Evolutionary conservation across 2,888 invertebrate genomes (phyloP), one percentile per base, ranked within the genome.

Genomic region (Tetramorium bicarinatum): DNA sequence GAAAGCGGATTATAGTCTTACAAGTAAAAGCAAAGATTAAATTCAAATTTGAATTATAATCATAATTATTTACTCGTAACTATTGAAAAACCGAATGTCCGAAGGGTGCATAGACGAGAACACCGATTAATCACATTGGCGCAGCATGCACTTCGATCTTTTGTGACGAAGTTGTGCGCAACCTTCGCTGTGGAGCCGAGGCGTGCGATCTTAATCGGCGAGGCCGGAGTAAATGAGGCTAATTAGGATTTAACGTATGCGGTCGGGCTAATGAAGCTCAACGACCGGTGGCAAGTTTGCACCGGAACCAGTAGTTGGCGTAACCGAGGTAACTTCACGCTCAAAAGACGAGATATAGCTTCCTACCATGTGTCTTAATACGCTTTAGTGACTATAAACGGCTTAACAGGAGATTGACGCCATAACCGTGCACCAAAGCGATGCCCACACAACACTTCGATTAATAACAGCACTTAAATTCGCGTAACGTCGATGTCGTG

Each of bases 201-300:
- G 9, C 7, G 66, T 61, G 25, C 69, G 61, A 89, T 87, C 79
- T 84, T 85, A 89, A 87, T 87, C 89, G 82, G 15, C 41, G 41
- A 71, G 82, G 67, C 56, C 81, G 69, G 77, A 79, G 86, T 83
- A 87, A 89, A 91, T 77, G 87, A 85, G 85, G 83, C 86, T 91
- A 90, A 91, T 91, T 91, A 91, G 90, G 84, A 88, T 90, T 89
- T 86, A 91, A 91, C 88, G 85, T 88, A 90, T 87, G 89, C 87
- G 84, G 75, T 69, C 82, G 52, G 77, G 71, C 82, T 91, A 91
- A 90, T 75, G 90, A 89, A 90, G 89, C 87, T 71, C 86, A 85
- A 86, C 87, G 87, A 85, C 81, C 80, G 59, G 52, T 66, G 52
- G 82, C 67, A 82, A 84, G 86, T 80, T 75, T 76, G 67, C 77